Base-by-base conservation (phyloP, 1,140 invertebrate species). In the Pogonomyrmex californicus region DNA sequence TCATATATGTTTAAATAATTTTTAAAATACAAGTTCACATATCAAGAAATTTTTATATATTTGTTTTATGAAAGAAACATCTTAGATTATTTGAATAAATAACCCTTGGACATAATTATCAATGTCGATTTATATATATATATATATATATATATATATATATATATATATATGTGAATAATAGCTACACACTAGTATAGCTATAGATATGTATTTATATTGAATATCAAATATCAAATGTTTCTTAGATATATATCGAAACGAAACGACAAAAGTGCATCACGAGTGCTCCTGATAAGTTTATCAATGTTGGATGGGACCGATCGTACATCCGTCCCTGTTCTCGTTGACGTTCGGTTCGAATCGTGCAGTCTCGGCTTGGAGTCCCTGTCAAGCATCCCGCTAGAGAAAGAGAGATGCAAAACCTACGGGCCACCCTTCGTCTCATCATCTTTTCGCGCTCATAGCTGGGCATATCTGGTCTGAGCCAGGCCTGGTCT, bases 371-470 rank as follows among this genome's bases (percentile, higher is more conserved):
- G 89, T 83, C 90, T 94, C 90, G 93, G 91, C 66, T 87, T 85
- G 88, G 81, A 71, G 73, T 75, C 87, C 85, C 92, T 93, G 92
- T 94, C 92, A 92, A 92, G 93, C 91, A 90, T 92, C 89, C 91
- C 86, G 90, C 66, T 88, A 44, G 54, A 76, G 88, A 60, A 71
- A 79, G 63, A 76, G 90, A 82, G 83, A 85, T 78, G 78, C 87
- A 81, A 91, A 87, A 88, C 87, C 90, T 91, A 82, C 51, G 89
- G 89, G 88, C 90, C 91, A 93, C 88, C 90, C 90, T 92, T 92
- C 92, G 86, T 94, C 93, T 95, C 94, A 92, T 95, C 94, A 95
- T 95, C 94, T 95, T 95, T 95, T 94, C 93, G 88, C 93, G 92
- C 91, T 94, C 91, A 92, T 91, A 92, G 73, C 88, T 86, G 85